These are phyloP conservation scores for Embidobia sp. DNA, from an alignment of 2,888 invertebrate genomes.

Conservation along the genomic window DNA sequence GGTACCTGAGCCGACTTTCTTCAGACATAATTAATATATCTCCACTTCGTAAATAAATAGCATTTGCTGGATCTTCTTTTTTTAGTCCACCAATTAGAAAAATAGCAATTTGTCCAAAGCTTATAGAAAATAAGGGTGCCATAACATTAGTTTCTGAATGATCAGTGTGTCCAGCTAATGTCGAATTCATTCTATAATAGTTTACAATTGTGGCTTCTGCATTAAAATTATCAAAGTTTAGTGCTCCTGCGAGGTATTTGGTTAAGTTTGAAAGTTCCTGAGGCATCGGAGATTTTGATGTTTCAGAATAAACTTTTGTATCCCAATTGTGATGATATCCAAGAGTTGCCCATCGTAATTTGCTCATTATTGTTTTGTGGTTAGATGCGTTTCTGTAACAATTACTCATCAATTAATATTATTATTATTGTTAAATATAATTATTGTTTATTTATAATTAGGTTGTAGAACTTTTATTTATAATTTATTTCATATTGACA, in stretches of 20 bases:
- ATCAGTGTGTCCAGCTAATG: constrained; percentile 96
- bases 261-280: constrained; percentile 86
- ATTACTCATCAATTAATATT: no score
- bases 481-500: no score
- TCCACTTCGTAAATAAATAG: constrained; percentile 92
- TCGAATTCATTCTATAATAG: constrained; percentile 96
- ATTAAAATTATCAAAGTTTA: constrained; percentile 85
- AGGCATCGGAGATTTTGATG: constrained; percentile 87
- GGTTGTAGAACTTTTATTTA: no score
- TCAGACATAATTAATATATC: constrained; percentile 96
- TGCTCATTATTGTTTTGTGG: constrained; percentile 78
- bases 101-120: constrained; percentile 97
- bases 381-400: constrained; percentile 64
- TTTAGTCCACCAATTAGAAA: constrained; percentile 94
- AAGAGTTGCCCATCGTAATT: constrained; percentile 95
- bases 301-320: constrained; percentile 92
- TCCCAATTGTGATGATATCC: constrained; percentile 99
- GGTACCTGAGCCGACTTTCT: constrained; percentile 92
- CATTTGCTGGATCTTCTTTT: constrained; percentile 86
- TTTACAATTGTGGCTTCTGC: constrained; percentile 98
- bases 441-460: no score
- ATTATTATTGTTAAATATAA: no score
- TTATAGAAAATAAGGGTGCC: constrained; percentile 96
- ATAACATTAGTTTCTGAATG: constrained; percentile 93
- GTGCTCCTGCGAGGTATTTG: constrained; percentile 84